A percentile compares a stretch with the other conserved stretches of the same genome.
Conservation (phyloP, 2,888 invertebrate genomes). For the Antheraea yamamai region DNA sequence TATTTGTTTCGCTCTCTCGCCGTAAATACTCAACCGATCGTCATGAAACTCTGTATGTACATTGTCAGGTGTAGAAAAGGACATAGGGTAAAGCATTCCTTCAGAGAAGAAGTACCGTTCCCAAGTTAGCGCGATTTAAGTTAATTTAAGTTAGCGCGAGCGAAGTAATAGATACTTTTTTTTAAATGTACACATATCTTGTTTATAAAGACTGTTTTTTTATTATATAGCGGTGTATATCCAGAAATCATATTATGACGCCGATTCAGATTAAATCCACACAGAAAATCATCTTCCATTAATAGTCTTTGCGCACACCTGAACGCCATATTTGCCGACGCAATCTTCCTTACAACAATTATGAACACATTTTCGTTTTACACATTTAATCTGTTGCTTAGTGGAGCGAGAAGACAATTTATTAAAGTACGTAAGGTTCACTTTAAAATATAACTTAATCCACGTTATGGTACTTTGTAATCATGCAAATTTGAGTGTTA, state of each 20-base stretch:
- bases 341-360: not conserved
- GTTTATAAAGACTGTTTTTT: no score
- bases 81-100: no score
- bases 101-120: no score
- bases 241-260: not conserved
- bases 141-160: no score
- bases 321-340: not conserved
- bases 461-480: slow-evolving; percentile 5
- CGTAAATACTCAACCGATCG: no score
- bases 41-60: not conserved
- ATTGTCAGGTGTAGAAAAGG: no score
- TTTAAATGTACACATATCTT: no score
- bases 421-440: not conserved
- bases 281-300: not conserved
- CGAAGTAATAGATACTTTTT: no score
- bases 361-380: slow-evolving; percentile 5
- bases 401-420: slow-evolving; percentile 10
- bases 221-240: no score
- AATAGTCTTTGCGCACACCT: not conserved
- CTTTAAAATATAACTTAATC: slow-evolving; percentile 1
- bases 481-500: slow-evolving; percentile 15
- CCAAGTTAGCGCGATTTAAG: no score
- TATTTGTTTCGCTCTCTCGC: no score
- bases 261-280: not conserved
- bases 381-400: slow-evolving; percentile 2